Evolutionary conservation across 2,113 vertebrate genomes (phyloP).

Genomic region (Rhineura floridana): DNA sequence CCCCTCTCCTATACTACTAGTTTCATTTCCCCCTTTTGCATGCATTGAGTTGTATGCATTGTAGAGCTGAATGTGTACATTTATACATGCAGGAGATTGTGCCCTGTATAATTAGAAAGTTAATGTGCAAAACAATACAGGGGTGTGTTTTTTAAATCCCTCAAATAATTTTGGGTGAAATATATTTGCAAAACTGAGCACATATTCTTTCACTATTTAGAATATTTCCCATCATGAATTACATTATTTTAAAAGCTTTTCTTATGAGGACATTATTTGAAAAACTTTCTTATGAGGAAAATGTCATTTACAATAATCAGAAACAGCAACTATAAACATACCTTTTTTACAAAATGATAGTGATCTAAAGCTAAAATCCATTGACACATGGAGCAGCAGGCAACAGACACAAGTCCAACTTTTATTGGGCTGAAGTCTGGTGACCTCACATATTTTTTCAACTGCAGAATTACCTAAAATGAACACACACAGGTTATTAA

Average conservation of each 20-base stretch:
- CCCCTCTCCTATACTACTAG: too few relatives aligned
- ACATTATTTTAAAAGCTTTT: background rate
- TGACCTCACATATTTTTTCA: slow-evolving; percentile 62
- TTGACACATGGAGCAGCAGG: slow-evolving; percentile 75
- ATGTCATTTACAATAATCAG: too few relatives aligned
- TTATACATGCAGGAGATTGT: background rate
- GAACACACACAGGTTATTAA: background rate
- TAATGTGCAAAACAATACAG: background rate
- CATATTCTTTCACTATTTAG: background rate
- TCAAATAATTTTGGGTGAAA: background rate
- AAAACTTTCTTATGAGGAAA: background rate
- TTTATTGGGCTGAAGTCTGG: slow-evolving; percentile 73
- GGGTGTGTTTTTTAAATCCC: background rate
- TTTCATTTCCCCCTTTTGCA: background rate
- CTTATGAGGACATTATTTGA: background rate
- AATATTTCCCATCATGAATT: background rate
- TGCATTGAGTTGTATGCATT: background rate
- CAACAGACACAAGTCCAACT: slow-evolving; percentile 68
- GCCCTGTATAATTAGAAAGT: background rate
- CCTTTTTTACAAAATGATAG: slow-evolving; percentile 72
- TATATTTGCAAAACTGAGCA: background rate
- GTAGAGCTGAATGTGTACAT: background rate
- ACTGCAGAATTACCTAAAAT: slow-evolving; percentile 66
- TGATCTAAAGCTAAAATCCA: slow-evolving; percentile 74
- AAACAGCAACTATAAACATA: slow-evolving; percentile 29